Percentiles rank a stretch among this genome's conserved stretches.
phyloP scores from a whole-genome alignment of 2,888 invertebrate genomes.

The Plebejus melissa region DNA sequence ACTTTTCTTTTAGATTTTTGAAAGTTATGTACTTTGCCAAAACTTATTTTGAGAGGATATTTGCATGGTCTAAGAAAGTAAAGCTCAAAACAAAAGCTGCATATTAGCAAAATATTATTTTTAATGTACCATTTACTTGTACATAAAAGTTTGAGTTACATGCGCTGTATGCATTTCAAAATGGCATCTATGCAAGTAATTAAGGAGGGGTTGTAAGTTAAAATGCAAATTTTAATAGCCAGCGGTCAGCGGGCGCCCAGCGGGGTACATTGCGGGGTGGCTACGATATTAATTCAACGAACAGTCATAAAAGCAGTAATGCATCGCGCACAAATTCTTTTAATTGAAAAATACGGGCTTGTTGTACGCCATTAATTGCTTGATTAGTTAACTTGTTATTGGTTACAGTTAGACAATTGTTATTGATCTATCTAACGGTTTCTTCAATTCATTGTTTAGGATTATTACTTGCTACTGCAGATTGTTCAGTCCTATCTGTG shows the following conservation, averaged over 20 bases:
- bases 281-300: slow-evolving; percentile 74
- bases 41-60: too few species aligned
- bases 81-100: not conserved
- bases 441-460: not conserved
- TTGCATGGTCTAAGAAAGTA: too few species aligned
- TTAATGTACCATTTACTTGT: not conserved
- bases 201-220: slow-evolving; percentile 52
- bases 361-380: slow-evolving; percentile 39
- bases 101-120: not conserved
- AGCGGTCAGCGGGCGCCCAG: slow-evolving; percentile 57
- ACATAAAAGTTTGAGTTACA: slow-evolving; percentile 9
- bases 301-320: slow-evolving; percentile 58
- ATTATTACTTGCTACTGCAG: not conserved
- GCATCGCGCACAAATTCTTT: slow-evolving; percentile 63
- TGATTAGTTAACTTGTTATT: slow-evolving; percentile 36
- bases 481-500: not conserved
- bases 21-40: not conserved
- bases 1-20: not conserved
- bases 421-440: slow-evolving; percentile 18
- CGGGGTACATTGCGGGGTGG: slow-evolving; percentile 58
- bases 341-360: slow-evolving; percentile 73
- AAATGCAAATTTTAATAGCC: slow-evolving; percentile 74
- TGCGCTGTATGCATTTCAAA: slow-evolving; percentile 42
- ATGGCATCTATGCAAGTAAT: slow-evolving; percentile 52
- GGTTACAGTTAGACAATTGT: slow-evolving; percentile 24